Percentiles rank a stretch among this genome's conserved stretches.
Conservation (phyloP, 2,113 vertebrate genomes). For the Ursus arctos region DNA sequence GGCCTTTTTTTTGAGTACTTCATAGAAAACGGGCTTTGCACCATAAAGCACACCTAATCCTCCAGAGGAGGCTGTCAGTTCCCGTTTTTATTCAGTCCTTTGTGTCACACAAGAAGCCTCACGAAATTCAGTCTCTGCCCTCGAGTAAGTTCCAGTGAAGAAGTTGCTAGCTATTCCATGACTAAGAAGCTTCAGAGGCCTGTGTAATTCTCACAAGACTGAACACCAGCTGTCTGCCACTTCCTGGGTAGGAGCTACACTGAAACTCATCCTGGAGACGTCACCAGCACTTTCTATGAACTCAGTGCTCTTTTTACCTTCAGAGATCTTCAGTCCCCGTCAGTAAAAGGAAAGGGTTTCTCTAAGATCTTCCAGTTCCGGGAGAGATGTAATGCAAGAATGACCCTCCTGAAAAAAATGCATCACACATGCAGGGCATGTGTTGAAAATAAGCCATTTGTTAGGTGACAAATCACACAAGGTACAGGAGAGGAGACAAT, state of each 20-base stretch:
- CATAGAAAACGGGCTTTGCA: slow-evolving; percentile 26
- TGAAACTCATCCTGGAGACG: background rate
- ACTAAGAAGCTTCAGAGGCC: background rate
- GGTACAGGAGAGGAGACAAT: background rate
- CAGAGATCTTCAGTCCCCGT: background rate
- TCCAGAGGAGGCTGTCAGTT: background rate
- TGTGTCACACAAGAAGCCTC: background rate
- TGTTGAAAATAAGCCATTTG: background rate
- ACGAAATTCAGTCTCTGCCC: background rate
- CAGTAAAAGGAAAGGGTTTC: background rate
- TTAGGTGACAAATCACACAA: background rate
- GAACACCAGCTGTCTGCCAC: background rate
- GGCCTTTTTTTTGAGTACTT: background rate
- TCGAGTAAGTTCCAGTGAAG: background rate
- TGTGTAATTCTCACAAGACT: background rate
- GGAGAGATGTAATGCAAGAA: background rate
- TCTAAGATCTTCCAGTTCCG: background rate
- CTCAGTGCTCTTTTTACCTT: background rate
- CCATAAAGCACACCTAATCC: background rate
- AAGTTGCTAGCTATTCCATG: background rate
- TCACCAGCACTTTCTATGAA: too few relatives aligned
- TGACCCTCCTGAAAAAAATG: background rate
- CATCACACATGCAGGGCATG: background rate
- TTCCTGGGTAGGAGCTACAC: background rate
- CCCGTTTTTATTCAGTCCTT: slow-evolving; percentile 26